Percentiles rank a stretch among this genome's conserved stretches.
These are phyloP conservation scores for Scaptodrosophila lebanonensis DNA, from an alignment of 1,140 invertebrate genomes.

Conservation along the genomic window DNA sequence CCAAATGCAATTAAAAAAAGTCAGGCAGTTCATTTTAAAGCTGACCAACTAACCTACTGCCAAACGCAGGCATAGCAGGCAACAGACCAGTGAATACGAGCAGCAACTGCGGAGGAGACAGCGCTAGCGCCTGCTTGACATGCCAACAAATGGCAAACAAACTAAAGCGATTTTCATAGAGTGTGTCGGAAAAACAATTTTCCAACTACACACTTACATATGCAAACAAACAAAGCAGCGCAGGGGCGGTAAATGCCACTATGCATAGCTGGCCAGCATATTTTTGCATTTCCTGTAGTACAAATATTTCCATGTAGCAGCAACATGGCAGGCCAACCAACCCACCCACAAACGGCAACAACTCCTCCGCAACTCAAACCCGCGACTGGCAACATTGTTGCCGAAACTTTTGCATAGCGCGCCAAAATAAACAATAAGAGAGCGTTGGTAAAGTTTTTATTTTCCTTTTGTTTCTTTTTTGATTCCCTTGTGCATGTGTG, in stretches of 20 bases:
- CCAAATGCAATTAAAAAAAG: slow-evolving; percentile 32
- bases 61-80: neutral
- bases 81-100: slow-evolving; percentile 12
- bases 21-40: slow-evolving; percentile 13
- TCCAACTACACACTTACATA: slow-evolving; percentile 40
- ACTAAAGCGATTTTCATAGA: slow-evolving; percentile 51
- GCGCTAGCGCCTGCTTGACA: no score
- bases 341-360: neutral
- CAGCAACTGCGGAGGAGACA: no score
- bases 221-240: slow-evolving; percentile 19
- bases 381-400: slow-evolving; percentile 49
- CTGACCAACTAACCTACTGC: slow-evolving; percentile 20
- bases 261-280: slow-evolving; percentile 35
- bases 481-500: no score
- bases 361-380: neutral
- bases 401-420: slow-evolving; percentile 41
- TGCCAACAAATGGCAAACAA: slow-evolving; percentile 7
- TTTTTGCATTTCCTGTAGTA: slow-evolving; percentile 69
- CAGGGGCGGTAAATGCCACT: slow-evolving; percentile 33
- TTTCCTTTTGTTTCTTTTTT: no score
- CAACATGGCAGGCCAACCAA: slow-evolving; percentile 1
- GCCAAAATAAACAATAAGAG: slow-evolving; percentile 55
- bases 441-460: no score
- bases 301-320: slow-evolving; percentile 70
- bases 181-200: slow-evolving; percentile 62